Percentiles rank a stretch among this genome's conserved stretches.
Evolutionary conservation across 1,140 invertebrate genomes (phyloP).

Genomic region (Heterodera schachtii): DNA sequence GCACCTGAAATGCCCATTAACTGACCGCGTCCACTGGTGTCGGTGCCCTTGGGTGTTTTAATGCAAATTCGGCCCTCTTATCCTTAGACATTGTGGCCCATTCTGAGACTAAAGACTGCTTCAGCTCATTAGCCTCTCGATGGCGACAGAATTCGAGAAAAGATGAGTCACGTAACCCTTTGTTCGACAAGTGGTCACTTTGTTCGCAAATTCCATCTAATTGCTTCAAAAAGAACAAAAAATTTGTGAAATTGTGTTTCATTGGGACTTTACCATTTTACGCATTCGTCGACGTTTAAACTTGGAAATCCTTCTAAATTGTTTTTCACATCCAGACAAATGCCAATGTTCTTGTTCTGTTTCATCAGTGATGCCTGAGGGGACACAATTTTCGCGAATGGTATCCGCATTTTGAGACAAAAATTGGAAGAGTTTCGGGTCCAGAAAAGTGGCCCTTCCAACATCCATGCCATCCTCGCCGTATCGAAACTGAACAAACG

Average conservation of each 20-base stretch:
- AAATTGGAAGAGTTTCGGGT: slow-evolving; percentile 78
- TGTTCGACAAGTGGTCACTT: background rate
- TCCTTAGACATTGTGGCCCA: slow-evolving; percentile 27
- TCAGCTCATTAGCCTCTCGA: slow-evolving; percentile 3
- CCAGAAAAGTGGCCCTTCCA: slow-evolving; percentile 81
- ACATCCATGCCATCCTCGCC: slow-evolving; percentile 97
- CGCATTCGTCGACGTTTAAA: slow-evolving; percentile 25
- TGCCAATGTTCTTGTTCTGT: slow-evolving; percentile 35
- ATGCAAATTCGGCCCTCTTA: slow-evolving; percentile 2
- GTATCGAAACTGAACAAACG: slow-evolving; percentile 77
- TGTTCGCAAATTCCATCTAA: background rate
- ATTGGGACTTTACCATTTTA: slow-evolving; percentile 27
- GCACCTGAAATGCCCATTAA: background rate
- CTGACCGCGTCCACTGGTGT: slow-evolving; percentile 26
- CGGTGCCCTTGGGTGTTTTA: slow-evolving; percentile 21
- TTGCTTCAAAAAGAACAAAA: background rate
- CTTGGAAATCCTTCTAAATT: slow-evolving; percentile 39
- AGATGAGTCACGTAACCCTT: background rate
- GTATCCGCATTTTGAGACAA: slow-evolving; percentile 76
- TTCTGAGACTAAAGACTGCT: slow-evolving; percentile 28
- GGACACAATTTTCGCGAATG: slow-evolving; percentile 11
- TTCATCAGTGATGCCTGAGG: slow-evolving; percentile 11
- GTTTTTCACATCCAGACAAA: slow-evolving; percentile 33
- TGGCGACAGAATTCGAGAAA: slow-evolving; percentile 32
- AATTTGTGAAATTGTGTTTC: background rate